Percentiles rank a stretch among this genome's conserved stretches.
phyloP scores from a whole-genome alignment of 2,113 vertebrate species.

The Archocentrus centrarchus region DNA sequence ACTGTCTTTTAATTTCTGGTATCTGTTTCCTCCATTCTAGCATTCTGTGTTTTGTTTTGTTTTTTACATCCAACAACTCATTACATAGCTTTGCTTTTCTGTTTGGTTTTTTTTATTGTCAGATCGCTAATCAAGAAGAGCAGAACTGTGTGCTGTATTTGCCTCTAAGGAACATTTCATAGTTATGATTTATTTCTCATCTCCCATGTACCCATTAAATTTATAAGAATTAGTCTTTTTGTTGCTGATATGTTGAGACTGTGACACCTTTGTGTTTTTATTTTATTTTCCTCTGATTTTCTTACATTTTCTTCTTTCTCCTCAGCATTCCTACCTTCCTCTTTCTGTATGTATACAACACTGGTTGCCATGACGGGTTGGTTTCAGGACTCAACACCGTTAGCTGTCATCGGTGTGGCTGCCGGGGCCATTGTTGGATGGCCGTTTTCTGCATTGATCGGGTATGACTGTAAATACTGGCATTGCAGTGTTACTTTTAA shows the following conservation, averaged over 20 bases:
- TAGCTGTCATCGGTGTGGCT: slow-evolving; percentile 91
- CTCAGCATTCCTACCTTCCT: slow-evolving; percentile 94
- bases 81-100: not conserved
- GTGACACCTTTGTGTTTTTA: not conserved
- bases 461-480: slow-evolving; percentile 79
- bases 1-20: not conserved
- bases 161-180: not conserved
- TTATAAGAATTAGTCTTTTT: not conserved
- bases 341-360: slow-evolving; percentile 97
- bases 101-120: not conserved
- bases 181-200: not conserved
- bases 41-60: not conserved
- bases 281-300: not conserved
- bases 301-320: not conserved
- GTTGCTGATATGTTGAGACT: not conserved
- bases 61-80: not conserved
- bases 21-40: not conserved
- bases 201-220: not conserved
- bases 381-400: slow-evolving; percentile 90
- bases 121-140: not conserved
- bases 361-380: slow-evolving; percentile 95
- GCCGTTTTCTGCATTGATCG: slow-evolving; percentile 94
- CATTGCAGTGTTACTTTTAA: not conserved
- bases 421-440: slow-evolving; percentile 92
- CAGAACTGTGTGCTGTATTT: not conserved